Evolutionary conservation across 2,113 vertebrate species (phyloP).

Genomic region (Pseudopipra pipra): DNA sequence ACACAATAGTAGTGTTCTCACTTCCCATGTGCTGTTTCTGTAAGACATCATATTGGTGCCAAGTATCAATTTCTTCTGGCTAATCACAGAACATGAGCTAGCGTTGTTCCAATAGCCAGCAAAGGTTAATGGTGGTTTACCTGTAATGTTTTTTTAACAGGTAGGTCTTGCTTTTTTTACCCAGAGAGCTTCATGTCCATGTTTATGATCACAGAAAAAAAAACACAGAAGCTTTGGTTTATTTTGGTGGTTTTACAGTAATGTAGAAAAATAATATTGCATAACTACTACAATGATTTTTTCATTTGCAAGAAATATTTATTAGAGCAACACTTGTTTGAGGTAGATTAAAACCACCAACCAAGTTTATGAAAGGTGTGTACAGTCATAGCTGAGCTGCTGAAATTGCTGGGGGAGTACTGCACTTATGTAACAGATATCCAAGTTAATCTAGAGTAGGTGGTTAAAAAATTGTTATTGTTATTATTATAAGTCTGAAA

Average conservation of each 20-base stretch:
- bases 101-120: background rate
- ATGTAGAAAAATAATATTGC: background rate
- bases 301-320: background rate
- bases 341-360: conserved; percentile 9
- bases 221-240: background rate
- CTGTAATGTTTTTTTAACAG: background rate
- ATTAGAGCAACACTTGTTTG: background rate
- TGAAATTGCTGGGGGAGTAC: background rate
- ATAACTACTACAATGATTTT: background rate
- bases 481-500: background rate
- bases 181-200: background rate
- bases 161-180: background rate
- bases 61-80: background rate
- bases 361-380: conserved; percentile 2
- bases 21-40: background rate
- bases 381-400: background rate
- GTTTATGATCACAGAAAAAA: background rate
- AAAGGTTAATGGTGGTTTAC: background rate
- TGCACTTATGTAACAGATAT: background rate
- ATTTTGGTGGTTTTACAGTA: background rate
- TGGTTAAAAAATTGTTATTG: background rate
- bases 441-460: background rate
- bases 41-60: background rate
- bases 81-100: background rate
- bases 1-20: background rate